Evolutionary conservation across 2,797 vertebrate genomes (phyloP).

Genomic region (Periparus ater): DNA sequence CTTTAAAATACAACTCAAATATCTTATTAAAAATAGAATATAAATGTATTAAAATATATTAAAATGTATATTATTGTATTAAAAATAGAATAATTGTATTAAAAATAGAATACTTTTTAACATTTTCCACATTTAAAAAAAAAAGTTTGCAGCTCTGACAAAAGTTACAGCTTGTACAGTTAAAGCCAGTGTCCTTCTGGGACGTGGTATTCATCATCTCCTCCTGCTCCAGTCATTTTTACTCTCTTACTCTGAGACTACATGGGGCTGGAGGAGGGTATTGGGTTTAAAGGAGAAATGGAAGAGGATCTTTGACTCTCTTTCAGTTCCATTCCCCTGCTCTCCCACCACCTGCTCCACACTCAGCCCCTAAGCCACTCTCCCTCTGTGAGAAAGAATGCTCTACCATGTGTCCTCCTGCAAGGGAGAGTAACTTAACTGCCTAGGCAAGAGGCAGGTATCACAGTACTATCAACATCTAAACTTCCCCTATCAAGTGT

Average conservation of each 20-base stretch:
- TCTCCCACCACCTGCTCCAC: neutral
- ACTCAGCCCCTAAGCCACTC: neutral
- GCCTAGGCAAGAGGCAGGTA: neutral
- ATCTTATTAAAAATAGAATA: neutral
- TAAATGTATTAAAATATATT: neutral
- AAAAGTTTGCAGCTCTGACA: neutral
- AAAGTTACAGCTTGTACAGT: neutral
- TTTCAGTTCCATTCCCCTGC: rapidly evolving
- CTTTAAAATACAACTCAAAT: neutral
- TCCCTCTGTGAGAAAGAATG: neutral
- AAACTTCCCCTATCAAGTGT: neutral
- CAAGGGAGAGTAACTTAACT: neutral
- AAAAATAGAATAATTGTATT: neutral
- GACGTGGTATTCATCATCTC: rapidly evolving
- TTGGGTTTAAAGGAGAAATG: neutral
- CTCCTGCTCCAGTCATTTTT: neutral
- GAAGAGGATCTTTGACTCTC: neutral
- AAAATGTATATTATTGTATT: neutral
- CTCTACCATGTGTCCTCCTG: neutral
- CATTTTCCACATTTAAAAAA: neutral
- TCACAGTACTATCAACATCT: rapidly evolving
- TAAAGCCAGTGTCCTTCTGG: neutral
- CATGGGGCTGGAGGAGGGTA: rapidly evolving
- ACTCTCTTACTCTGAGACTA: neutral
- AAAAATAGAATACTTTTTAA: neutral